Base-by-base conservation (phyloP, 2,797 vertebrate species). In the Sebastes cheni region DNA sequence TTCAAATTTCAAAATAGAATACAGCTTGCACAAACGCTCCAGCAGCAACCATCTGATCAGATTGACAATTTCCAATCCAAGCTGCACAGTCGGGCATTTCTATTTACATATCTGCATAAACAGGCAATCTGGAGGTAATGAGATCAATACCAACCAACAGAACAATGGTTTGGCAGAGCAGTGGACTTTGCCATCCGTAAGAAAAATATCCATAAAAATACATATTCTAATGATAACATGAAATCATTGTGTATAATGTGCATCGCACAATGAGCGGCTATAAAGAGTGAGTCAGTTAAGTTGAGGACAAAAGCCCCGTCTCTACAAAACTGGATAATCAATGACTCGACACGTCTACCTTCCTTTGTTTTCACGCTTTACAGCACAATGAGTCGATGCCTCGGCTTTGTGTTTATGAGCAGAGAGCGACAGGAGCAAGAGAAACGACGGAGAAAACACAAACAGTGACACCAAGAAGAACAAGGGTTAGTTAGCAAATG, bases 31-130 rank as follows among this genome's bases (percentile, higher is more conserved):
- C 25, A 52, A 79, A 82, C 30, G 82, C 68, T 67, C 42, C 58
- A 62, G 72, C 59, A 73, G 72, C 22, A 36, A 30, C 69, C 71
- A 36, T 79, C 66, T 64, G 75, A 80, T 75, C 70, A 58, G 34
- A 71, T 6, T 67, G 58, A 72, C 66, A 55, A 32, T 55, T 62
- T 74, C 14, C 61, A 59, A 64, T 71, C 36, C 76, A 46, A 81
- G 69, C 75, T 30, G 65, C 36, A 65, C 68, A 71, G 8, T 69
- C 58, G 32, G 62, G 20, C 56, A 18, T 72, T 58, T 62, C 39
- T 65, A 84, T 85, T 86, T 76, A 50, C 58, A 84, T 79, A 75
- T 84, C 77, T 58, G 68, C 83, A 81, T 89, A 88, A 91, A 84
- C 30, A 79, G 68, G 39, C 83, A 73, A 71, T 86, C 72, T 86